Base-by-base conservation (phyloP, 30 jellyfish, hydroid and myxozoan species). In the Mastigias papua region DNA sequence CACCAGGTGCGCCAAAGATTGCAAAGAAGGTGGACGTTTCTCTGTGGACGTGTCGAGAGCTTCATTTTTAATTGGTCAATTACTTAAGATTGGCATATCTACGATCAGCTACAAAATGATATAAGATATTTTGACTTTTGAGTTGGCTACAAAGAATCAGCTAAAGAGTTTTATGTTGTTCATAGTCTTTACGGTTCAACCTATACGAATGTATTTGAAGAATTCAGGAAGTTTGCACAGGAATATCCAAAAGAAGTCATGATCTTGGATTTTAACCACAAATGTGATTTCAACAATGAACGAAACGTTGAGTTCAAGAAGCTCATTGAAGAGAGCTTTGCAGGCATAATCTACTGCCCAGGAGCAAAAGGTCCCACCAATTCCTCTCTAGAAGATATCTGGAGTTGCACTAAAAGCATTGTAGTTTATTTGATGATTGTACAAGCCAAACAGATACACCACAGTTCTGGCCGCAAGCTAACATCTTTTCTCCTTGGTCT, bases 171-270 rank as follows among this genome's bases (percentile, higher is more conserved):
- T 78, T 50, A 65, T 48, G 54, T 89, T 60, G 94, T 92, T 48
- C 98, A 92, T 81, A 97, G 98, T 35, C 73, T 86, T 58, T 92
- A 86, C 62, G 98, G 98, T 0, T 67, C n/a, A 25, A 9, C 86
- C 11, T 61, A 80, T 31, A 37, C 37, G 28, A 71, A 48, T 30
- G 22, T 92, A 34, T 81, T 92, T 32, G 61, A 57, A 25, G 92
- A 86, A 46, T 27, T 92, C 32, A 61, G 60, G 48, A 76, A 35
- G 2, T 92, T 92, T 67, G 34, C 80, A 21, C 58, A 73, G 21
- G 58, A 65, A 23, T 97, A 92, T 48, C 88, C 92, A 5, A 78
- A 86, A 58, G 98, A 92, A 49, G 74, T 92, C 1, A 75, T 92
- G 32, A 76, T 92, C 25, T 62, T 92, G 13, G 98, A 92, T 73